Evolutionary conservation across 2,797 vertebrate species (phyloP).

Genomic region (Oryzias dopingdopingensis): DNA sequence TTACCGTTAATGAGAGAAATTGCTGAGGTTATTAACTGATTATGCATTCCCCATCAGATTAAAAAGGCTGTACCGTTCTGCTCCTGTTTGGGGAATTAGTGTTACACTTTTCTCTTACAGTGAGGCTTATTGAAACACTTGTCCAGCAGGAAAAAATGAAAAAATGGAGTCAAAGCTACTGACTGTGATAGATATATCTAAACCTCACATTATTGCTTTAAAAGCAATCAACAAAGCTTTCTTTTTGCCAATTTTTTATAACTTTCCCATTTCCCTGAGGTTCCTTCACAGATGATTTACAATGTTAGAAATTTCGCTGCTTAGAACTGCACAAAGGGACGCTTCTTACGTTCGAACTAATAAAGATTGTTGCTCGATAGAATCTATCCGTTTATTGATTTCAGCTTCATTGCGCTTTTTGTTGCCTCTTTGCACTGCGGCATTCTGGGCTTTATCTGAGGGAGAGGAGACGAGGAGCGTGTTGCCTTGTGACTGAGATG

Average conservation of each 20-base stretch:
- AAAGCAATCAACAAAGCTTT: not conserved
- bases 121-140: conserved; percentile 28
- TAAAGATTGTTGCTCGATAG: conserved; percentile 1
- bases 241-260: conserved; percentile 5
- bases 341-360: conserved; percentile 7
- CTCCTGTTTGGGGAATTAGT: conserved; percentile 49
- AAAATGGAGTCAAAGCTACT: conserved; percentile 15
- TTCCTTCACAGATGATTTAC: too few species aligned
- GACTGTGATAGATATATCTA: conserved; percentile 3
- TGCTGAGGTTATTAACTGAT: conserved; percentile 78
- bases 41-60: conserved; percentile 84
- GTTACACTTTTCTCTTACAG: conserved; percentile 45
- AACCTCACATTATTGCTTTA: conserved; percentile 22
- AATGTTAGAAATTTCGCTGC: not conserved
- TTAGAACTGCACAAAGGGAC: conserved; percentile 11
- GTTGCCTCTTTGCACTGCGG: conserved; percentile 19
- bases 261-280: too few species aligned
- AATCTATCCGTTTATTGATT: conserved; percentile 5
- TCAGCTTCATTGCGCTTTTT: conserved; percentile 9
- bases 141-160: too few species aligned
- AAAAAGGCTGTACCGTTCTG: conserved; percentile 57
- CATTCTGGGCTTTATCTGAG: conserved; percentile 28
- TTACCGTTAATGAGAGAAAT: conserved; percentile 71
- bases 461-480: conserved; percentile 46
- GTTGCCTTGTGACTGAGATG: conserved; percentile 74